A percentile compares a stretch with the other conserved stretches of the same genome.
Evolutionary conservation across 2,888 invertebrate genomes (phyloP).

Genomic region (Parapristionchus giblindavisi): DNA sequence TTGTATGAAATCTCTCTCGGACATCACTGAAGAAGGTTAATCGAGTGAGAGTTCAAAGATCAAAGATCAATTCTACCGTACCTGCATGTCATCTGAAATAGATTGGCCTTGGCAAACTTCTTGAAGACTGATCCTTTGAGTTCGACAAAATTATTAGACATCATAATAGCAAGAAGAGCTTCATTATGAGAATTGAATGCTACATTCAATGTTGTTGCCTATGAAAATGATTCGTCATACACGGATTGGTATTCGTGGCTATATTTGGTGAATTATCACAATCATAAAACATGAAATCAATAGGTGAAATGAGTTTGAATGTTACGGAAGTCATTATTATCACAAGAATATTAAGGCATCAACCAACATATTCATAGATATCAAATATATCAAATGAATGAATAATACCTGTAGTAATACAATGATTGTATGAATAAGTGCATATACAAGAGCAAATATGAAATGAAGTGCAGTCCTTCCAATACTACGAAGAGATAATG

Average conservation of each 20-base stretch:
- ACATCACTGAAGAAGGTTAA: conserved; percentile 80
- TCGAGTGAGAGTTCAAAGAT: not conserved
- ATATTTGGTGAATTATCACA: too few species aligned
- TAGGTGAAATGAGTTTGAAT: too few species aligned
- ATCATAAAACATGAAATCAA: too few species aligned
- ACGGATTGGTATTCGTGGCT: too few species aligned
- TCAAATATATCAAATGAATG: too few species aligned
- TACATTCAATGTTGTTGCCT: conserved; percentile 97
- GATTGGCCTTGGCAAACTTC: conserved; percentile 97
- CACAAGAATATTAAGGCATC: too few species aligned
- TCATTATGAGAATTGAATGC: conserved; percentile 99
- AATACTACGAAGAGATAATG: conserved; percentile 81
- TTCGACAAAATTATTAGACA: conserved; percentile 99
- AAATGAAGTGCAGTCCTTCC: conserved; percentile 86
- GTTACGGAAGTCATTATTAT: too few species aligned
- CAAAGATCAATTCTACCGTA: conserved; percentile 36
- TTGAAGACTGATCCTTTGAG: conserved; percentile 97
- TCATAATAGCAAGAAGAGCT: conserved; percentile 96
- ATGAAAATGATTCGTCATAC: too few species aligned
- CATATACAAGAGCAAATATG: conserved; percentile 86
- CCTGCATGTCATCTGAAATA: conserved; percentile 88
- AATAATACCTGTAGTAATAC: conserved; percentile 77
- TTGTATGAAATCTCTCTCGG: conserved; percentile 91
- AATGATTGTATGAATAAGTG: conserved; percentile 80
- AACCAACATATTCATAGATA: too few species aligned